These are phyloP conservation scores for Picus viridis DNA, from an alignment of 2,797 vertebrate genomes.

Conservation along the genomic window DNA sequence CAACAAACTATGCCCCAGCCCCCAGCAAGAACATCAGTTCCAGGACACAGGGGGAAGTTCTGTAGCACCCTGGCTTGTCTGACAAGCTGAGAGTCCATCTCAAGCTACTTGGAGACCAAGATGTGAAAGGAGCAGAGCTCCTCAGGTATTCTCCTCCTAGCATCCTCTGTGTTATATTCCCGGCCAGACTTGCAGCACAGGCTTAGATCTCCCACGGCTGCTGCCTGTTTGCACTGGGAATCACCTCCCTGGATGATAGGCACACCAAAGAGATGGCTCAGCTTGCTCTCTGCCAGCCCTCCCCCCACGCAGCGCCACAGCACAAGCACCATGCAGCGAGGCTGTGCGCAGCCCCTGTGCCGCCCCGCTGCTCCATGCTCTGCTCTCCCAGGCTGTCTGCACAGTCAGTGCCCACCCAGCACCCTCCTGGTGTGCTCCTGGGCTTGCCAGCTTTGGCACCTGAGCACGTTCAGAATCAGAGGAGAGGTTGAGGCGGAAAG, in stretches of 20 bases:
- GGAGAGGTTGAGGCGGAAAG: no score
- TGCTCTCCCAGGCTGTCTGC: not conserved
- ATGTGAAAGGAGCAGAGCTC: not conserved
- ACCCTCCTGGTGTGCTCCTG: not conserved
- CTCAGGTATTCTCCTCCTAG: not conserved
- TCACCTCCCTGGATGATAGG: not conserved
- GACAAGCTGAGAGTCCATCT: not conserved
- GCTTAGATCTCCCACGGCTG: not conserved
- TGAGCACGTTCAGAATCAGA: not conserved
- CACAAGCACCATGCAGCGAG: accelerated
- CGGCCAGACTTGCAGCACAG: not conserved
- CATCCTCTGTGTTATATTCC: not conserved
- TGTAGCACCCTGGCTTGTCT: not conserved
- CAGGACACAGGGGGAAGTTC: not conserved
- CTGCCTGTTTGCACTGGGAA: not conserved
- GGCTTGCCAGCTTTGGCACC: not conserved
- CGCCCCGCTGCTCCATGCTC: not conserved
- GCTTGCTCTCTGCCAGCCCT: not conserved
- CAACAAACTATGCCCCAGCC: not conserved
- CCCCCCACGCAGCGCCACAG: not conserved
- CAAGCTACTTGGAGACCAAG: not conserved
- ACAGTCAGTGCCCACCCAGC: accelerated
- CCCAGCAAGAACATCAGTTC: not conserved
- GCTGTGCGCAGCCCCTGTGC: accelerated
- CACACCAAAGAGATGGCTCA: accelerated